Percentiles rank a stretch among this genome's conserved stretches.
phyloP scores from a whole-genome alignment of 2,888 invertebrate species.

The Girardia tigrina region DNA sequence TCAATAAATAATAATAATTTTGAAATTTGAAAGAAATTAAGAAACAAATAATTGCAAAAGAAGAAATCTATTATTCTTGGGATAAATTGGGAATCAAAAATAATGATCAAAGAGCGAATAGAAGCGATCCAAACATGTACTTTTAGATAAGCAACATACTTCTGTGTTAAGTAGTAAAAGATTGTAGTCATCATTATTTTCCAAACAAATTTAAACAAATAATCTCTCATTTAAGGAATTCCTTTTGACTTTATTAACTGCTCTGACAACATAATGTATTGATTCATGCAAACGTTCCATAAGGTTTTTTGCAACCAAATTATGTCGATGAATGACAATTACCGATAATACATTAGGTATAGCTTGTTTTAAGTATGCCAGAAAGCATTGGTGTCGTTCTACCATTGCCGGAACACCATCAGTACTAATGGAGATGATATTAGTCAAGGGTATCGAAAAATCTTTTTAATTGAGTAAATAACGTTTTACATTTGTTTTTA shows the following conservation, averaged over 20 bases:
- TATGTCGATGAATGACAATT: not conserved
- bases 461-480: not conserved
- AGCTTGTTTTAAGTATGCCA: slow-evolving; percentile 14
- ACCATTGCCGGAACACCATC: slow-evolving; percentile 16
- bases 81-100: too few relatives aligned
- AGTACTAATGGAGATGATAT: slow-evolving; percentile 10
- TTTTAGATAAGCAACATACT: slow-evolving; percentile 38
- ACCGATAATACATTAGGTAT: slow-evolving; percentile 10
- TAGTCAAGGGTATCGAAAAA: slow-evolving; percentile 23
- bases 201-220: slow-evolving; percentile 39
- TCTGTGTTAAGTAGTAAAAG: not conserved
- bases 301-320: not conserved
- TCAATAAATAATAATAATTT: too few relatives aligned
- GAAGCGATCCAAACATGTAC: slow-evolving; percentile 38
- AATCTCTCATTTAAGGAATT: slow-evolving; percentile 38
- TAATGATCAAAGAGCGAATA: slow-evolving; percentile 38
- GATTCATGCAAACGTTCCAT: too few relatives aligned
- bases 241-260: slow-evolving; percentile 38
- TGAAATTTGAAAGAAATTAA: too few relatives aligned
- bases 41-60: too few relatives aligned
- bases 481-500: not conserved
- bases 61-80: too few relatives aligned
- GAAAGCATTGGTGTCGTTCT: not conserved
- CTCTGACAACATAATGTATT: slow-evolving; percentile 38
- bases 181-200: slow-evolving; percentile 38